Base-by-base conservation (phyloP, 2,888 invertebrate species). In the Macrosiphum euphorbiae region DNA sequence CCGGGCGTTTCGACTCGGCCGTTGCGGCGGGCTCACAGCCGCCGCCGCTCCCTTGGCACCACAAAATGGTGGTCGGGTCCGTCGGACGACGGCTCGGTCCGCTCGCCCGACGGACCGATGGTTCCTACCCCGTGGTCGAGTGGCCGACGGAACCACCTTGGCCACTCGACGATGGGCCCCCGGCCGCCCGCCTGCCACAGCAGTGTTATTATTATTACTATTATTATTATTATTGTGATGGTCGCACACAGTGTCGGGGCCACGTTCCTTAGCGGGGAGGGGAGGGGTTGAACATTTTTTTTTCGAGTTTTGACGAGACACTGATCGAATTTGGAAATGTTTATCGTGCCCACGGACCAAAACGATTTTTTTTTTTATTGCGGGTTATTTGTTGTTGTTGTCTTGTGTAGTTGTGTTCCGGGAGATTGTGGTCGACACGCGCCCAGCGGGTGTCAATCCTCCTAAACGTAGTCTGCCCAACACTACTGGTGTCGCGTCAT, bases 61-160 rank as follows among this genome's bases (percentile, higher is more conserved):
- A 96, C 96, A 96, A 96, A 96, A 96, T 96, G 96, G 96, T 96
- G 96, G 96, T 95, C 96, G 94, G 94, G 94, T 94, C 94, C 93
- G 94, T 47, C 91, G 78, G 35, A 90, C 55, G 41, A 78, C 20
- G 35, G 8, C 78, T 35, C 20, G 35, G 61, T 78, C 85, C 85
- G 92, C 91, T 47, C 47, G 58, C 47, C 28, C 35, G 11, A 20
- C 50, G 55, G 88, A 50, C 26, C 52, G n/a, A 55, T 61, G 85
- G 8, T 44, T 52, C 55, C 86, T 91, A 94, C 94, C 95, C 95
- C 95, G 67, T 88, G 78, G 50, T n/a, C 35, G 28, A 35, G 87
- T 50, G 85, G 61, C n/a, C 47, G 20, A 78, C 52, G 52, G 20
- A 24, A 85, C 44, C 88, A 26, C 35, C 84, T 26, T 55, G 13